Conservation (phyloP, 2,113 vertebrate genomes). For the Urocolius indicus region DNA sequence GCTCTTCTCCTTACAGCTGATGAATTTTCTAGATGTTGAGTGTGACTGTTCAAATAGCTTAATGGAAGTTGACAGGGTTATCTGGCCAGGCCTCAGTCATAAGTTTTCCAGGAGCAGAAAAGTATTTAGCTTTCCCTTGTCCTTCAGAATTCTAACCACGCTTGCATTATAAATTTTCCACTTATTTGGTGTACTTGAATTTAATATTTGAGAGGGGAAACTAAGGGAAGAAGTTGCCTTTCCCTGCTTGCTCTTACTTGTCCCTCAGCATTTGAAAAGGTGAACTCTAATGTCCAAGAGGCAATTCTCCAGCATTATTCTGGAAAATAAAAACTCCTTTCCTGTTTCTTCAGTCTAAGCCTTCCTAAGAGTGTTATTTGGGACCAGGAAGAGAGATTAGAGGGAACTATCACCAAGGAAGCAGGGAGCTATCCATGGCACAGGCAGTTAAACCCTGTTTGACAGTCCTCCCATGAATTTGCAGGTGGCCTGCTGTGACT, state of each 20-base stretch:
- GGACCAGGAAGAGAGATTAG: background rate
- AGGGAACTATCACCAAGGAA: background rate
- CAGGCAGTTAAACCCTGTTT: fast-evolving
- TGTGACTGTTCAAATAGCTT: background rate
- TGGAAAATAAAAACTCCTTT: background rate
- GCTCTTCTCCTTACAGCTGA: background rate
- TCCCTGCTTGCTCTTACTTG: background rate
- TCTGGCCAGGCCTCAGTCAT: background rate
- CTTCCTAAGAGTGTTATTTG: background rate
- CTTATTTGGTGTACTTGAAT: background rate
- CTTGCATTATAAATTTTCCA: background rate
- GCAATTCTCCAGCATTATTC: background rate
- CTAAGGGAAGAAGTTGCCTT: background rate
- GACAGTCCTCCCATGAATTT: background rate
- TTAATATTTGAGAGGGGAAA: background rate
- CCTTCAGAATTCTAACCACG: background rate
- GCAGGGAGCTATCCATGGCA: fast-evolving
- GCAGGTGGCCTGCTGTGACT: background rate
- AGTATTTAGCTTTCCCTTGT: background rate
- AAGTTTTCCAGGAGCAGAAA: background rate
- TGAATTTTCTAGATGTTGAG: background rate
- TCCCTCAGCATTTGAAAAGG: background rate
- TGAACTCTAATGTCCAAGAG: background rate
- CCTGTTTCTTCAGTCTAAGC: background rate
- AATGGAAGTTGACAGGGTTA: background rate